A percentile compares a stretch with the other conserved stretches of the same genome.
Conservation (phyloP, 2,113 vertebrate species). For the Chamaea fasciata region DNA sequence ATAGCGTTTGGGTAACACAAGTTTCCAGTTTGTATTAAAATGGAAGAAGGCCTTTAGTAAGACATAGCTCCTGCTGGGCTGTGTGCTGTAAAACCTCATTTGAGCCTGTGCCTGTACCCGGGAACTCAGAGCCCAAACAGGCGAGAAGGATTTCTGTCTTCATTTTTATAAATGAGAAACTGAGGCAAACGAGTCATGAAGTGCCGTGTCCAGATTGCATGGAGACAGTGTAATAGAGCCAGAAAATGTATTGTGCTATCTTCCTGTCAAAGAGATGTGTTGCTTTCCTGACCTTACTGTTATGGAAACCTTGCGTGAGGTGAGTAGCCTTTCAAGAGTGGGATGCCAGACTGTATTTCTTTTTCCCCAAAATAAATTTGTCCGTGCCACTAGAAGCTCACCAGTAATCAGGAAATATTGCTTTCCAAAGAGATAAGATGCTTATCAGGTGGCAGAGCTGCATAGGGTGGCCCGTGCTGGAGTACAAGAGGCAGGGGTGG, state of each 20-base stretch:
- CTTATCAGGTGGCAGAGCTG: background rate
- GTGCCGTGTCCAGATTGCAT: background rate
- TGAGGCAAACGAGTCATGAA: conserved; percentile 42
- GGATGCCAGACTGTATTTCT: conserved; percentile 22
- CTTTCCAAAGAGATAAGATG: background rate
- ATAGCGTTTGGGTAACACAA: background rate
- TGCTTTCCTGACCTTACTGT: conserved; percentile 37
- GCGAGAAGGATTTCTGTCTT: background rate
- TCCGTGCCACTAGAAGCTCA: conserved; percentile 4
- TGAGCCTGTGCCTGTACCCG: background rate
- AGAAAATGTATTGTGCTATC: conserved; percentile 23
- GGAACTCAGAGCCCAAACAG: background rate
- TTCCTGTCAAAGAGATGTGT: conserved; percentile 26
- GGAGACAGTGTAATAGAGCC: background rate
- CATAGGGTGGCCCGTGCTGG: rapidly evolving
- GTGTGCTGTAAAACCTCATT: background rate
- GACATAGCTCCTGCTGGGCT: background rate
- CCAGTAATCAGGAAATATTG: conserved; percentile 14
- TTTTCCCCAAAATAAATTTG: conserved; percentile 35
- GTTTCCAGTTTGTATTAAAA: background rate
- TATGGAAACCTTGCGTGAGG: conserved; percentile 11
- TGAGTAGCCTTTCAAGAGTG: conserved; percentile 30
- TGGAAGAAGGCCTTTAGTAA: background rate
- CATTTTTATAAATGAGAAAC: conserved; percentile 35
- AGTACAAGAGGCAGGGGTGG: rapidly evolving